A percentile compares a stretch with the other conserved stretches of the same genome.
phyloP scores from a whole-genome alignment of 2,113 vertebrate species.

The Psophia crepitans region DNA sequence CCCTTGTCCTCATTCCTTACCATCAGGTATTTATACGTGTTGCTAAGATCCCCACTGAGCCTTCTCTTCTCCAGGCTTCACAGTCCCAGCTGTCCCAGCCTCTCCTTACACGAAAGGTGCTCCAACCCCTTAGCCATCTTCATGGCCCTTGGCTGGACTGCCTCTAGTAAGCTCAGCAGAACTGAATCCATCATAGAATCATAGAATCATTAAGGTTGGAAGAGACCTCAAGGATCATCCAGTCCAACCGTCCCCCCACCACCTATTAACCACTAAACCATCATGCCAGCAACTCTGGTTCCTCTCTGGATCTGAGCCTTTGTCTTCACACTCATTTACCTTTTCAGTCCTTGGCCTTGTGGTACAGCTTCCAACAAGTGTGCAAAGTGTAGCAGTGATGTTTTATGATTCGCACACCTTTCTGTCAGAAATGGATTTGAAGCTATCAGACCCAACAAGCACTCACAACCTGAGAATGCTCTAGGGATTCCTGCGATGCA shows the following conservation, averaged over 20 bases:
- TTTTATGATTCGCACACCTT: background rate
- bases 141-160: background rate
- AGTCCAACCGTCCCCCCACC: too few species aligned
- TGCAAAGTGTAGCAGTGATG: background rate
- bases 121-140: background rate
- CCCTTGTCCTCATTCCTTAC: background rate
- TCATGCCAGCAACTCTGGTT: background rate
- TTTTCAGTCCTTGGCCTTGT: background rate
- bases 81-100: background rate
- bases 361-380: background rate
- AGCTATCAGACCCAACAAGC: background rate
- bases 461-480: background rate
- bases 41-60: background rate
- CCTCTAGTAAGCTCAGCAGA: rapidly evolving
- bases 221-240: too few species aligned
- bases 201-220: too few species aligned
- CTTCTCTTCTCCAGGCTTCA: background rate
- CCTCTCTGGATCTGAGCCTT: background rate
- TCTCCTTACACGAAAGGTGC: background rate
- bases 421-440: background rate
- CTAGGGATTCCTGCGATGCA: background rate
- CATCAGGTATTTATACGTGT: background rate
- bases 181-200: too few species aligned
- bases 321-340: background rate
- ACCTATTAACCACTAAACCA: too few species aligned